Evolutionary conservation across 2,113 vertebrate species (phyloP).

Genomic region (Thymallus thymallus): DNA sequence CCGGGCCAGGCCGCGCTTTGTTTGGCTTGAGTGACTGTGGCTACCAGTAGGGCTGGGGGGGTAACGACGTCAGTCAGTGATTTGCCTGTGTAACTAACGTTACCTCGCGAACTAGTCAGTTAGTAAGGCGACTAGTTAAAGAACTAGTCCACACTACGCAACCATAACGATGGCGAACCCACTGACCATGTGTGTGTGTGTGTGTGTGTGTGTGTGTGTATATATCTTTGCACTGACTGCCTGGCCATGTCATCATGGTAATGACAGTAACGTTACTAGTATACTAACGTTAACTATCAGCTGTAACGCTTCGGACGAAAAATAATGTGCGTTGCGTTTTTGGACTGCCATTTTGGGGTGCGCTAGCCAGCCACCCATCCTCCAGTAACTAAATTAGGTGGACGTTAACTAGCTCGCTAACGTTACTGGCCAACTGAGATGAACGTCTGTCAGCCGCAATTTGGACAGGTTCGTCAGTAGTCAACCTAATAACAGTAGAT

Average conservation of each 20-base stretch:
- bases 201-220: no score
- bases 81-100: background rate
- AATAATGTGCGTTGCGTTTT: conserved; percentile 64
- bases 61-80: conserved; percentile 57
- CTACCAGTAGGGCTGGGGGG: conserved; percentile 6
- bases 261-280: background rate
- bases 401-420: conserved; percentile 31
- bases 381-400: conserved; percentile 16
- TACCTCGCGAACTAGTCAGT: no score
- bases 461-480: conserved; percentile 1
- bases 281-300: conserved; percentile 51
- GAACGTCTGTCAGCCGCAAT: conserved; percentile 46
- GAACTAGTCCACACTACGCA: no score
- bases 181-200: no score
- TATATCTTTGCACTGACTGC: no score
- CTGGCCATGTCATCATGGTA: no score
- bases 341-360: conserved; percentile 72
- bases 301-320: conserved; percentile 59
- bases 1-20: conserved; percentile 92
- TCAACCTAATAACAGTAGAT: background rate
- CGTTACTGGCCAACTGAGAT: background rate
- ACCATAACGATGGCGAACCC: no score
- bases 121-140: no score
- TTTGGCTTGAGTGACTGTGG: conserved; percentile 80
- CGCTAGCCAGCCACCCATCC: conserved; percentile 56